Base-by-base conservation (phyloP, 2,797 vertebrate species). In the Smutsia gigantea region DNA sequence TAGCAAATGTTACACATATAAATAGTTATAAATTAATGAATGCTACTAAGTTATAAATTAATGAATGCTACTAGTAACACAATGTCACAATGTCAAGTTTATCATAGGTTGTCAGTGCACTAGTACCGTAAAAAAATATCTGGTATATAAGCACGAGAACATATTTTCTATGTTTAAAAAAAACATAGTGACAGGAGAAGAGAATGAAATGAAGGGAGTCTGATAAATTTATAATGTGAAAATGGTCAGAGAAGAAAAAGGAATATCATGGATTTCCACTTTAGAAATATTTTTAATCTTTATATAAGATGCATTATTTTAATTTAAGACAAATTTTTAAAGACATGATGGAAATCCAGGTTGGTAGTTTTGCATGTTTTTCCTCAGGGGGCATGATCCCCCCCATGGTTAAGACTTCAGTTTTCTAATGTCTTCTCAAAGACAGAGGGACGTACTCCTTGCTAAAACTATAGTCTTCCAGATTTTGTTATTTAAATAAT, bases 351-450 rank as follows among this genome's bases (percentile, higher is more conserved):
- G 23, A 64, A 88, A 61, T 53, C 34, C 8, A 23, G 57, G 57
- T 84, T 7, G 2, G 46, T 68, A 42, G 77, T 81, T 78, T 39
- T 68, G 37, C 8, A 68, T 59, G 14, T 77, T 72, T 96, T 49
- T 51, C 23, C n/a, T 77, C 14, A 87, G 97, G 97, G 97, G 97
- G 93, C 87, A 57, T 64, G 34, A 85, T 89, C 92, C 55, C 77
- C 63, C 63, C 81, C 66, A 17, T 66, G 61, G 71, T 66, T 46
- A 46, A 92, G 81, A 91, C 2, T 11, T 89, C 9, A 21, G 8
- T 4, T 1, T 75, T 74, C 57, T 87, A 69, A 29, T 57, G 13
- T 72, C 39, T 21, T 78, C 27, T 61, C 55, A n/a, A 72, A 79
- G 59, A 57, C 46, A 5, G 37, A 25, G 14, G 31, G 34, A 71